These are phyloP conservation scores for Corydoras maculifer DNA, from an alignment of 2,113 vertebrate genomes.

Conservation along the genomic window DNA sequence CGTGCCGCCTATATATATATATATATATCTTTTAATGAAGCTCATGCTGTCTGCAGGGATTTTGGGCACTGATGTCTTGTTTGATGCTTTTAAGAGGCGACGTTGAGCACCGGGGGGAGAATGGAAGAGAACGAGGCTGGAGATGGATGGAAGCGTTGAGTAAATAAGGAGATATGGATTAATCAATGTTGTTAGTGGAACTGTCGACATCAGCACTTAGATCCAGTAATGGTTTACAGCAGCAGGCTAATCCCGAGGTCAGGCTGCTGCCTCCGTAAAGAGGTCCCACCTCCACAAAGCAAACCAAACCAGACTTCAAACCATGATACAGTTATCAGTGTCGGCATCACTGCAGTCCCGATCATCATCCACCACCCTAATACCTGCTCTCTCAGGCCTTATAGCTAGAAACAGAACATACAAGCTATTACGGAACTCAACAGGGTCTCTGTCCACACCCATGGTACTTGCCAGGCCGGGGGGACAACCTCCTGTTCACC, in stretches of 20 bases:
- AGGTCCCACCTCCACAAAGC: neutral
- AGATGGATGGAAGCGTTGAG: slow-evolving; percentile 16
- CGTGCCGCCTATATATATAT: no score
- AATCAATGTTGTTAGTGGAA: slow-evolving; percentile 62
- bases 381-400: slow-evolving; percentile 29
- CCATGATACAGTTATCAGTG: no score
- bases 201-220: slow-evolving; percentile 51
- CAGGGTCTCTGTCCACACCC: slow-evolving; percentile 61
- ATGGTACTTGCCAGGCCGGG: slow-evolving; percentile 54
- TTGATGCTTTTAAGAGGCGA: no score
- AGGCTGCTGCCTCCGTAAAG: slow-evolving; percentile 30
- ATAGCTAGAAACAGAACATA: slow-evolving; percentile 57
- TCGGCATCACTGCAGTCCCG: no score
- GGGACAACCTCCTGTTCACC: slow-evolving; percentile 41
- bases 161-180: slow-evolving; percentile 44
- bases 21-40: no score
- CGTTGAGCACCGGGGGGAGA: no score
- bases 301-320: no score
- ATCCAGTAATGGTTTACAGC: slow-evolving; percentile 37
- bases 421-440: slow-evolving; percentile 57
- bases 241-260: slow-evolving; percentile 40
- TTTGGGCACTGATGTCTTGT: no score
- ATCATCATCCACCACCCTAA: neutral
- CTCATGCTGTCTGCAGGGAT: no score
- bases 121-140: no score